Evolutionary conservation across 2,797 vertebrate species (phyloP).

Genomic region (Enteromius unitaeniatus): DNA sequence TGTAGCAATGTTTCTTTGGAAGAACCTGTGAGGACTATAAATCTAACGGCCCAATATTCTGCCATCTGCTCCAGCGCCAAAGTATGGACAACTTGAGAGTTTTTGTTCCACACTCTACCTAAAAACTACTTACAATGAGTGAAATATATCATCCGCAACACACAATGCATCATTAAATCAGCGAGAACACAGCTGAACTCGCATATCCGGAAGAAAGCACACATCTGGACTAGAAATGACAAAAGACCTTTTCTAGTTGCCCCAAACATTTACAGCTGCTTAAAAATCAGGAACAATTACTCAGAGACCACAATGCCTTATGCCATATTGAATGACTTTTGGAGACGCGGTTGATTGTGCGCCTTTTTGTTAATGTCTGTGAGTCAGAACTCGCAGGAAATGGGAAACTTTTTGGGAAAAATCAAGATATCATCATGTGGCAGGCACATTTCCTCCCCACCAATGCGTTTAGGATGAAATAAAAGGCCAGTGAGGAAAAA

Average conservation of each 20-base stretch:
- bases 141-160: slow-evolving; percentile 33
- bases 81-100: slow-evolving; percentile 15
- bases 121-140: slow-evolving; percentile 39
- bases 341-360: slow-evolving; percentile 20
- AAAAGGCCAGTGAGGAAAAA: slow-evolving; percentile 47
- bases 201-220: slow-evolving; percentile 32
- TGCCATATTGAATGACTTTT: slow-evolving; percentile 35
- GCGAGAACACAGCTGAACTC: slow-evolving; percentile 16
- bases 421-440: slow-evolving; percentile 62
- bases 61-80: background rate
- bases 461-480: slow-evolving; percentile 54
- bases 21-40: background rate
- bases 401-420: slow-evolving; percentile 57
- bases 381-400: slow-evolving; percentile 60
- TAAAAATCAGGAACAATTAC: slow-evolving; percentile 44
- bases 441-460: slow-evolving; percentile 57
- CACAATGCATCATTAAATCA: slow-evolving; percentile 48
- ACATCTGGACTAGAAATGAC: slow-evolving; percentile 49
- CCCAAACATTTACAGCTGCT: slow-evolving; percentile 50
- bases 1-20: background rate
- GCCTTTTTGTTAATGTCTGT: slow-evolving; percentile 41
- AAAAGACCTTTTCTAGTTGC: slow-evolving; percentile 39
- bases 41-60: background rate
- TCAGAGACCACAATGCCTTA: slow-evolving; percentile 37
- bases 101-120: slow-evolving; percentile 27